These are phyloP conservation scores for Luperina testacea DNA, from an alignment of 2,888 invertebrate species.

Conservation along the genomic window DNA sequence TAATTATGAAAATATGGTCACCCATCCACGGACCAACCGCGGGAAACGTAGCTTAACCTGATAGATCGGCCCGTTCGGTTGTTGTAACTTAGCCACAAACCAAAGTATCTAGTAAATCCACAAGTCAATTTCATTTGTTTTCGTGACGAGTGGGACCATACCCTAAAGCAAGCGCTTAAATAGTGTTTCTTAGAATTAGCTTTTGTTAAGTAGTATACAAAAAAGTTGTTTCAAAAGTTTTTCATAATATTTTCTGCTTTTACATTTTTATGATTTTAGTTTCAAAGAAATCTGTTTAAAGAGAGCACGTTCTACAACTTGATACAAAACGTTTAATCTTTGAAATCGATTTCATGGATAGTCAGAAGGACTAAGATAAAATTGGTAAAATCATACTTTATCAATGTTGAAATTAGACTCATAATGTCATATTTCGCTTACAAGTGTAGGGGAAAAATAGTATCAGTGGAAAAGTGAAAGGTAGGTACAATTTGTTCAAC, in stretches of 20 bases:
- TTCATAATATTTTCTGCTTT: slow-evolving; percentile 22
- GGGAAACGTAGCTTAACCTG: too few relatives aligned
- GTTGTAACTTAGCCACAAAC: too few relatives aligned
- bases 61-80: too few relatives aligned
- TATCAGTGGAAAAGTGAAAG: slow-evolving; percentile 14
- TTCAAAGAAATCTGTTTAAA: slow-evolving; percentile 4
- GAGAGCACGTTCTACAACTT: slow-evolving; percentile 3
- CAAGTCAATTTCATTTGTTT: not conserved
- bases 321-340: slow-evolving; percentile 10
- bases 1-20: too few relatives aligned
- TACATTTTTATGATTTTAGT: slow-evolving; percentile 26
- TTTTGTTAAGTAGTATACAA: slow-evolving; percentile 49
- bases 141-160: not conserved
- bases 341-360: not conserved
- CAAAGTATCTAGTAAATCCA: not conserved
- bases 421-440: slow-evolving; percentile 26
- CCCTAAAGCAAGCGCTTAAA: slow-evolving; percentile 44
- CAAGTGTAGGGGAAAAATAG: slow-evolving; percentile 8
- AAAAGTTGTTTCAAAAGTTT: slow-evolving; percentile 44
- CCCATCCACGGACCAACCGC: too few relatives aligned
- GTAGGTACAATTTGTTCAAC: slow-evolving; percentile 26
- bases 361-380: not conserved
- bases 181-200: slow-evolving; percentile 59
- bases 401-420: slow-evolving; percentile 24
- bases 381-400: slow-evolving; percentile 15